A percentile compares a stretch with the other conserved stretches of the same genome.
These are phyloP conservation scores for Aphidoletes aphidimyza DNA, from an alignment of 2,888 invertebrate genomes.

Conservation along the genomic window DNA sequence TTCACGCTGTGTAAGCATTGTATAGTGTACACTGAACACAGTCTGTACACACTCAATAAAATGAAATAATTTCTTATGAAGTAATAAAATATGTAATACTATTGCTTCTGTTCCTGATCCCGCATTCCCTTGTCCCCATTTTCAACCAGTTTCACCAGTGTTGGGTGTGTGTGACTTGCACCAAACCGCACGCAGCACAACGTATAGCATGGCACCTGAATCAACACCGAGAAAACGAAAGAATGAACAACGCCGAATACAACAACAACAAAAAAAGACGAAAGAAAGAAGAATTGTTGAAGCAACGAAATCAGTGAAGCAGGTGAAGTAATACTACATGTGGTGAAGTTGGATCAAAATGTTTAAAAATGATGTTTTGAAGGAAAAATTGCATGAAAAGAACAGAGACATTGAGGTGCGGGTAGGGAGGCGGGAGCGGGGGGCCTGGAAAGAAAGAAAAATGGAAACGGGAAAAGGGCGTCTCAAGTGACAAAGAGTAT, in stretches of 20 bases:
- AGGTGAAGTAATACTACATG: conserved; percentile 12
- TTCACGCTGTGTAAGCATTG: background rate
- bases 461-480: conserved; percentile 44
- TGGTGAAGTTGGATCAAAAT: conserved; percentile 39
- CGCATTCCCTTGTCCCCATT: no score
- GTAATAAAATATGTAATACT: conserved; percentile 47
- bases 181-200: no score
- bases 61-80: conserved; percentile 43
- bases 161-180: no score
- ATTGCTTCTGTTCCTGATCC: background rate
- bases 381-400: background rate
- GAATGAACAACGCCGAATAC: background rate
- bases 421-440: background rate
- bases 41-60: conserved; percentile 43
- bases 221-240: no score
- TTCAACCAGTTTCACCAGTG: no score
- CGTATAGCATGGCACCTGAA: background rate
- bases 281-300: background rate
- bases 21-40: no score
- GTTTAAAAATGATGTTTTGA: conserved; percentile 26
- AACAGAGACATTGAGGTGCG: background rate
- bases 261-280: background rate
- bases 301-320: conserved; percentile 16
- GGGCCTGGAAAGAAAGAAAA: background rate
- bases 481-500: conserved; percentile 47